Conservation (phyloP, 2,888 invertebrate genomes). For the Athalia rosae region DNA sequence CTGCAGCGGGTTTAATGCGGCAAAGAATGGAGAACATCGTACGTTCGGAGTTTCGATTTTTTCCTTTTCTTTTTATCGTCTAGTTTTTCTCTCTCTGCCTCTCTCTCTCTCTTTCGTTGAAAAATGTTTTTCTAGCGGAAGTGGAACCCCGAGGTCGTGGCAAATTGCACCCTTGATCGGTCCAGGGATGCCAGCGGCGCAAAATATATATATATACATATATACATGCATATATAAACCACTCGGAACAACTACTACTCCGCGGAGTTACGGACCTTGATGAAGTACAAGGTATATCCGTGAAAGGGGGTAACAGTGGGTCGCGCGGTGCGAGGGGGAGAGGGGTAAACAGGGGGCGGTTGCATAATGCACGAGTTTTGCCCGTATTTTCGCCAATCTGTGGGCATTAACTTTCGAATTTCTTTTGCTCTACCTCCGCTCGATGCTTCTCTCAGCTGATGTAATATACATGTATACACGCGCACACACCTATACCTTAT, state of each 20-base stretch:
- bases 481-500: neutral
- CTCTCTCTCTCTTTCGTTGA: no score
- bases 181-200: neutral
- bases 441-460: neutral
- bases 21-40: no score
- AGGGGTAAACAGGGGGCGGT: neutral
- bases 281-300: neutral
- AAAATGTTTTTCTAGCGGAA: no score
- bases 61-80: no score
- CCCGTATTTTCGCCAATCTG: conserved; percentile 30
- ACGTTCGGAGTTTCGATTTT: no score
- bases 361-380: conserved; percentile 29
- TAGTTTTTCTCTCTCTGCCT: no score
- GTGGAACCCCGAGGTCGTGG: neutral
- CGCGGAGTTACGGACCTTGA: no score
- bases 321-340: neutral
- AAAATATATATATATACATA: neutral
- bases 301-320: neutral
- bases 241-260: neutral
- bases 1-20: no score
- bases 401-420: conserved; percentile 32
- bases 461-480: neutral
- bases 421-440: neutral
- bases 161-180: conserved; percentile 28
- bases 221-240: neutral